Evolutionary conservation across 2,888 invertebrate species (phyloP), one percentile per base, ranked within the genome.

Genomic region (Habrosyne pyritoides): DNA sequence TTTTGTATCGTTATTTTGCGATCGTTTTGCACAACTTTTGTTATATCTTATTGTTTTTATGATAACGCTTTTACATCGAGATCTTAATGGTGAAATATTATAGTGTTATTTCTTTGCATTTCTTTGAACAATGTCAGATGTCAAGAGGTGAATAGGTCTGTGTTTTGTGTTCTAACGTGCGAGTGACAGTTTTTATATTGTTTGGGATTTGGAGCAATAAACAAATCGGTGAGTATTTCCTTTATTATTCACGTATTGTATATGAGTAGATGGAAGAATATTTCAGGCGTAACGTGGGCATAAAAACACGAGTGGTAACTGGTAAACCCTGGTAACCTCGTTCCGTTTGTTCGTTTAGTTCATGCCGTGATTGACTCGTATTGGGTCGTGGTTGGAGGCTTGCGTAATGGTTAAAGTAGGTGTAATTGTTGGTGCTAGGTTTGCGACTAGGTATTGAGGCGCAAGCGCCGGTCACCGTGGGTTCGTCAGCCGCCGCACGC

Each of bases 1-100:
- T 91, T 92, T 92, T 91, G 87, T 90, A 89, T 86, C 75, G 83
- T 84, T 91, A 87, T 89, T 90, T 91, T 90, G 87, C 89, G 89
- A 90, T 89, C 81, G 85, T 89, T 90, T 91, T 87, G 84, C 86
- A 79, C 77, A 84, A 86, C 82, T 91, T 91, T 91, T 91, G 84
- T 84, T 86, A 88, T 79, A 81, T 79, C 78, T 76, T 89, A 89
- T 87, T 90, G 81, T 90, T 90, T 91, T 86, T 88, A 87, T 86
- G 82, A 79, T 79, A 79, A 75, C 79, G 75, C 77, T 87, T 85
- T 87, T 89, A 84, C 77, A 77, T 75, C 67, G 69, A 80, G 70
- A 73, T 72, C 79, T 84, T 77, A 73, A 75, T 78, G 77, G 84
- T 88, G 84, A 78, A 79, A 79, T 78, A 79, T 78, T 81, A 78